phyloP scores from a whole-genome alignment of 1,140 invertebrate genomes.

The Penaeus japonicus region DNA sequence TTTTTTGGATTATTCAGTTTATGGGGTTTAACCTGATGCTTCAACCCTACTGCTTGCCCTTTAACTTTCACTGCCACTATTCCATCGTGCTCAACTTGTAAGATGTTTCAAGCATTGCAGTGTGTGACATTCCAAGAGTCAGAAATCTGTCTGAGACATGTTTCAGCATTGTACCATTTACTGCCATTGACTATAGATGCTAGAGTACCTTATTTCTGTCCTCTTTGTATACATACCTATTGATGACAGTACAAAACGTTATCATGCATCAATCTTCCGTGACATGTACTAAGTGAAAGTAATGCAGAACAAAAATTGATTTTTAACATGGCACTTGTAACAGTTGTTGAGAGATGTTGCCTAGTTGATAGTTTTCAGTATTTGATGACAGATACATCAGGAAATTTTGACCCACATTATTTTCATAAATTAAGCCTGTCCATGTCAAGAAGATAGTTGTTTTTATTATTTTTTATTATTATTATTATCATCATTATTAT shows the following conservation, averaged over 20 bases:
- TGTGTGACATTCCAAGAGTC: conserved; percentile 41
- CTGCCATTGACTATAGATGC: conserved; percentile 42
- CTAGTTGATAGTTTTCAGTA: conserved; percentile 22
- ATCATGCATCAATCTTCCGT: conserved; percentile 46
- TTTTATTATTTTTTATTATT: too few relatives aligned
- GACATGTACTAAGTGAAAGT: conserved; percentile 13
- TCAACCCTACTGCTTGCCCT: conserved; percentile 23
- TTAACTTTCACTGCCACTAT: conserved; percentile 48
- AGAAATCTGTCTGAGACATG: conserved; percentile 6
- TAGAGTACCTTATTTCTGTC: conserved; percentile 41
- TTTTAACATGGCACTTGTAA: neutral
- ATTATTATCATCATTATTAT: neutral
- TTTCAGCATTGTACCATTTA: conserved; percentile 39
- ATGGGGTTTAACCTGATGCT: neutral
- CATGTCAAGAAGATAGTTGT: too few relatives aligned
- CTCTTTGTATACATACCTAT: conserved; percentile 49
- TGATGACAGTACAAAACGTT: conserved; percentile 52
- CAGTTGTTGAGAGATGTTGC: neutral
- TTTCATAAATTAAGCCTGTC: too few relatives aligned
- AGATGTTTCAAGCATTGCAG: conserved; percentile 44
- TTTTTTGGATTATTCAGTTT: neutral
- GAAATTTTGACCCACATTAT: neutral
- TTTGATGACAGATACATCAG: neutral
- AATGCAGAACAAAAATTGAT: neutral
- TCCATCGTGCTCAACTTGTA: conserved; percentile 47